phyloP scores from a whole-genome alignment of 1,140 invertebrate genomes.

The Atta colombica region DNA sequence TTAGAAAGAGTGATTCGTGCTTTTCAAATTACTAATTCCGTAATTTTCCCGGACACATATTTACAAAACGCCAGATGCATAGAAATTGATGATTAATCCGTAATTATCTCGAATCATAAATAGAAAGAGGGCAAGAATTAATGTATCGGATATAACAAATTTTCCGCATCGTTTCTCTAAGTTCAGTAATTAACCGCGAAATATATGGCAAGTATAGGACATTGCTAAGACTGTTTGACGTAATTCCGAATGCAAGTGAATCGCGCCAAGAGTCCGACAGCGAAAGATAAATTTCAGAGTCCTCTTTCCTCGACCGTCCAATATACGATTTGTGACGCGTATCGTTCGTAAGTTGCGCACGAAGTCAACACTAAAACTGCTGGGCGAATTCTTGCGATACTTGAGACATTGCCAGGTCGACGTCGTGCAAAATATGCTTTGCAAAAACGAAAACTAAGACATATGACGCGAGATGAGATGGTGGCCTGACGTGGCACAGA shows the following conservation, averaged over 20 bases:
- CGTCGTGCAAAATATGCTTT: conserved; percentile 6
- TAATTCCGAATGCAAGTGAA: conserved; percentile 19
- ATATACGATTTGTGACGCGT: conserved; percentile 52
- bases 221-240: conserved; percentile 20
- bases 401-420: conserved; percentile 52
- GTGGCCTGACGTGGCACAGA: conserved; percentile 9
- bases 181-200: conserved; percentile 34
- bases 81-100: conserved; percentile 40
- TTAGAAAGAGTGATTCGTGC: not conserved
- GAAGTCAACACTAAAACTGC: conserved; percentile 53
- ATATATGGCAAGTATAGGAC: not conserved
- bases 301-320: not conserved
- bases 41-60: not conserved
- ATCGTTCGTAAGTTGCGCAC: conserved; percentile 41
- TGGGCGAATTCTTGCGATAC: conserved; percentile 49
- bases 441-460: conserved; percentile 14
- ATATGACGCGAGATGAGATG: not conserved
- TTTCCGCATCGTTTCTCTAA: not conserved
- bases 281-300: conserved; percentile 51
- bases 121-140: not conserved
- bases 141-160: conserved; percentile 16
- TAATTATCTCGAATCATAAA: not conserved
- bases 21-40: not conserved
- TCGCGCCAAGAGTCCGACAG: conserved; percentile 33
- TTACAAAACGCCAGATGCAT: not conserved